phyloP scores from a whole-genome alignment of 2,797 vertebrate species.

The Argya squamiceps region DNA sequence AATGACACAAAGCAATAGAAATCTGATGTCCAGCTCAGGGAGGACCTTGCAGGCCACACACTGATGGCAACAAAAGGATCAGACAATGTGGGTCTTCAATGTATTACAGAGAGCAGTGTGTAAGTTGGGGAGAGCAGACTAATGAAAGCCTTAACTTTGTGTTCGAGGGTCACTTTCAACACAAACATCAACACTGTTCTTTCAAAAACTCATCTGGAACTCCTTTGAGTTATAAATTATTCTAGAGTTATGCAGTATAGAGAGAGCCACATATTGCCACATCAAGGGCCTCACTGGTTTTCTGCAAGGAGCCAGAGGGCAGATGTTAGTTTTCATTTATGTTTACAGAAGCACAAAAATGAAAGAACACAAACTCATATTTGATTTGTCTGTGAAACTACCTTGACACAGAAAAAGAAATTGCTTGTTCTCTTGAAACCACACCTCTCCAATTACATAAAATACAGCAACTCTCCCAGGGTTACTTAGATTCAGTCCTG shows the following conservation, averaged over 20 bases:
- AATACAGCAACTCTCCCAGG: not conserved
- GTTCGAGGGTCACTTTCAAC: not conserved
- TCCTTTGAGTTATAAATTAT: not conserved
- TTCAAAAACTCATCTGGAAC: conserved; percentile 30
- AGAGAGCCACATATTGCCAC: not conserved
- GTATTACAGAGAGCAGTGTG: not conserved
- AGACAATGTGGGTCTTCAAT: not conserved
- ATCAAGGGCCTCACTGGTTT: not conserved
- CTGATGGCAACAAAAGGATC: not conserved
- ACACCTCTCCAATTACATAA: not conserved
- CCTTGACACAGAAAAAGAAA: not conserved
- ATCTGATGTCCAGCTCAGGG: not conserved
- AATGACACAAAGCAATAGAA: not conserved
- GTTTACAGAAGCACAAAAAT: not conserved
- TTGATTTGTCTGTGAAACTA: not conserved
- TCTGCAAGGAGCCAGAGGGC: conserved; percentile 13
- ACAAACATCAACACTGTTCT: not conserved
- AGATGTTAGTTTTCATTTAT: not conserved
- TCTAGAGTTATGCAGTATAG: not conserved
- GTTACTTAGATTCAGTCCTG: not conserved
- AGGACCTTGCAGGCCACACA: not conserved
- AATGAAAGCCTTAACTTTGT: not conserved
- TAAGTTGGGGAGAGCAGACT: not conserved
- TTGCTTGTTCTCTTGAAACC: not conserved
- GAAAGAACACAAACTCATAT: not conserved